phyloP scores from a whole-genome alignment of 2,113 vertebrate genomes.

The Daubentonia madagascariensis region DNA sequence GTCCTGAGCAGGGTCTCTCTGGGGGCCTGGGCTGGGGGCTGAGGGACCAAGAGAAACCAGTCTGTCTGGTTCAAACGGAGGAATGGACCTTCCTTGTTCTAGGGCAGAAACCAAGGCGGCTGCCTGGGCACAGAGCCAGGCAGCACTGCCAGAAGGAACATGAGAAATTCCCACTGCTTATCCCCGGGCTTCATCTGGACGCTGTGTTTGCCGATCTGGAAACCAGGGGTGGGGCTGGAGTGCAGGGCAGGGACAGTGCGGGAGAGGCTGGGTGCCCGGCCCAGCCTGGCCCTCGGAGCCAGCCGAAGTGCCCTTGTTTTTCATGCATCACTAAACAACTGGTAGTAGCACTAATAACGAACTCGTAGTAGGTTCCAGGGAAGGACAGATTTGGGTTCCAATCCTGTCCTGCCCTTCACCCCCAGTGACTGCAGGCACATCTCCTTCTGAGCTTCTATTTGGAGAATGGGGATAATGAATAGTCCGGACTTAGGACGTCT shows the following conservation, averaged over 20 bases:
- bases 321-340: neutral
- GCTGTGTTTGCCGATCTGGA: neutral
- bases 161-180: neutral
- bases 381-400: neutral
- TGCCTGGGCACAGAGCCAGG: neutral
- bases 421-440: neutral
- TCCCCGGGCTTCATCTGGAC: neutral
- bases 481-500: neutral
- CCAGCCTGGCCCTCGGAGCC: neutral
- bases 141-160: neutral
- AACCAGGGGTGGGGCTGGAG: neutral
- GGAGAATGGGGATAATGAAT: neutral
- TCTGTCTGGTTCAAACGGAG: conserved; percentile 12
- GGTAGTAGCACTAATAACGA: no score
- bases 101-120: neutral
- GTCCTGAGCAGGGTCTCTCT: neutral
- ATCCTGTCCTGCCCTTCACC: neutral
- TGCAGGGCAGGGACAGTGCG: neutral
- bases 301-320: neutral
- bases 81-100: conserved; percentile 36
- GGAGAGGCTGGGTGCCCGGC: neutral
- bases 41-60: conserved; percentile 17
- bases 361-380: neutral
- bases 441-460: neutral
- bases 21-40: neutral